These are phyloP conservation scores for Palythoa grandis DNA, from an alignment of 92 coral and sea anemone genomes.

Conservation along the genomic window DNA sequence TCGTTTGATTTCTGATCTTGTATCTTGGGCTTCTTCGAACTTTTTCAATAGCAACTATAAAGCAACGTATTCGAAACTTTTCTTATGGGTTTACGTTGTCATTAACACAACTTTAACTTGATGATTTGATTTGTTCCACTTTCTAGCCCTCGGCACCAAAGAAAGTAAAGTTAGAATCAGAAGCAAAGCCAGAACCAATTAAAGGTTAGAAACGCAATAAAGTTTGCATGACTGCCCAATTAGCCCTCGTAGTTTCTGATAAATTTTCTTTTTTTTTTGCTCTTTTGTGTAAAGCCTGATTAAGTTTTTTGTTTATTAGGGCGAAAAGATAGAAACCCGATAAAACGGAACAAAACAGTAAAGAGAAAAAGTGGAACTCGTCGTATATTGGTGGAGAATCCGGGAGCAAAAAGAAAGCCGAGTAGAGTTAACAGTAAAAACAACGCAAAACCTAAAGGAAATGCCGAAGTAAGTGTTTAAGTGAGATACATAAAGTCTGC, in stretches of 20 bases:
- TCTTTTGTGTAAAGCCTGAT: not conserved
- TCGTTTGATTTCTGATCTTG: no score
- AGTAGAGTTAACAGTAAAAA: not conserved
- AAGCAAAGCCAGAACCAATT: not conserved
- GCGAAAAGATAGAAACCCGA: not conserved
- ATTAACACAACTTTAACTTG: not conserved
- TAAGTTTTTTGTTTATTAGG: not conserved
- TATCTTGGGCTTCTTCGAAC: no score
- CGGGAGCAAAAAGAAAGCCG: not conserved
- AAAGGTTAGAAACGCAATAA: not conserved
- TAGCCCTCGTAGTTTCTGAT: not conserved
- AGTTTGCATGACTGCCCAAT: not conserved
- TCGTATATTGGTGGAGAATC: not conserved
- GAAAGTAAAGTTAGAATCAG: not conserved
- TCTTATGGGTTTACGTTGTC: no score
- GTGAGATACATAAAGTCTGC: not conserved
- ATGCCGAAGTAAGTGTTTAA: not conserved
- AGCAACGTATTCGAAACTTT: no score
- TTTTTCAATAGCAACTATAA: no score
- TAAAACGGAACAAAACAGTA: not conserved
- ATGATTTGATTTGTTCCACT: not conserved
- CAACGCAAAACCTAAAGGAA: not conserved
- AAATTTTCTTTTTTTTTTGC: not conserved
- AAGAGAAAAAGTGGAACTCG: not conserved
- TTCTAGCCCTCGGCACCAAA: conserved; percentile 15